Evolutionary conservation across 2,113 vertebrate species (phyloP).

Genomic region (Hiodon alosoides): DNA sequence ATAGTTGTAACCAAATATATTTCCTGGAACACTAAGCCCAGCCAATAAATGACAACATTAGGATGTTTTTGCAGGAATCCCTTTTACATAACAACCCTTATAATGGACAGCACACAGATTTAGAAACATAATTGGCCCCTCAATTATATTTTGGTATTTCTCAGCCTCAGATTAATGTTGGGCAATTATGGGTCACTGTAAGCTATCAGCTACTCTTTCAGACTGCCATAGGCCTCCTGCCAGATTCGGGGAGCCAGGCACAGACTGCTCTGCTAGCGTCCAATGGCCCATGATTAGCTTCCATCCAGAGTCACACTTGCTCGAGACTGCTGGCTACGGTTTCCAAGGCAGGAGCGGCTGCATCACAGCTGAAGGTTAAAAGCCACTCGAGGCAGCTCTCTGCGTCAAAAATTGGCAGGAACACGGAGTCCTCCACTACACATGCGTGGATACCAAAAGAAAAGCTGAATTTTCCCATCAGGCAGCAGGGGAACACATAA

Average conservation of each 20-base stretch:
- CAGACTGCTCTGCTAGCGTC: background rate
- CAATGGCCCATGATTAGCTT: too few species aligned
- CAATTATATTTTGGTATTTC: too few species aligned
- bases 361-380: too few species aligned
- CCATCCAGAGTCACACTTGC: background rate
- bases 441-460: background rate
- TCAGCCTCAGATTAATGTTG: background rate
- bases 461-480: background rate
- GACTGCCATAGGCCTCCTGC: background rate
- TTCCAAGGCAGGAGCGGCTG: background rate
- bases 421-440: background rate
- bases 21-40: too few species aligned
- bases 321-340: background rate
- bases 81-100: background rate
- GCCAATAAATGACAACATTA: too few species aligned
- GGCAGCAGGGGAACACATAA: background rate
- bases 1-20: too few species aligned
- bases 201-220: background rate
- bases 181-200: slow-evolving; percentile 4
- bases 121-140: background rate
- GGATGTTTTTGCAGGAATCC: background rate
- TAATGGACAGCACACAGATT: background rate
- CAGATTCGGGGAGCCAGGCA: background rate
- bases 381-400: background rate
- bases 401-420: background rate